Conservation (phyloP, 2,113 vertebrate genomes). For the Lanius collurio region DNA sequence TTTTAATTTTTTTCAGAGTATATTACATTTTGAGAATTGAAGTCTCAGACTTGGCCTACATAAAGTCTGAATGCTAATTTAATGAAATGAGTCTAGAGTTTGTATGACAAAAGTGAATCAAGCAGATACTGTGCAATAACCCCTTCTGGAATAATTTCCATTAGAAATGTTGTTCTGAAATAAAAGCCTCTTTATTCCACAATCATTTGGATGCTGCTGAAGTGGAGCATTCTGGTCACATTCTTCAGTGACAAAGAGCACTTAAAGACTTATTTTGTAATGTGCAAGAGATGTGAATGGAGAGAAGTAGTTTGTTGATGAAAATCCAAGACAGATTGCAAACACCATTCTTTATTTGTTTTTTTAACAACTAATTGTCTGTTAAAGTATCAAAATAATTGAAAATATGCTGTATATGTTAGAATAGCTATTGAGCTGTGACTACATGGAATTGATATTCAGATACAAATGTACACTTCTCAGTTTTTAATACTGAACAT, state of each 20-base stretch:
- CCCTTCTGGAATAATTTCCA: not conserved
- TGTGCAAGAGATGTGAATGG: not conserved
- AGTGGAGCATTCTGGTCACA: not conserved
- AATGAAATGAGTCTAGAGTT: not conserved
- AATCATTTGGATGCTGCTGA: not conserved
- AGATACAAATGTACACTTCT: not conserved
- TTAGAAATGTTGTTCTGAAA: not conserved
- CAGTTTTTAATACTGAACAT: not conserved
- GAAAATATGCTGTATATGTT: not conserved
- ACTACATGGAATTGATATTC: not conserved
- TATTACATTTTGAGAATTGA: not conserved
- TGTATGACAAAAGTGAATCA: not conserved
- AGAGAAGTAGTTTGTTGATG: not conserved
- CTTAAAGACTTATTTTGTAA: not conserved
- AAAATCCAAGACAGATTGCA: not conserved
- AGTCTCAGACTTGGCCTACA: not conserved
- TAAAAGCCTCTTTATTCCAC: not conserved
- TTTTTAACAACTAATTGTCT: not conserved
- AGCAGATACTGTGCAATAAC: not conserved
- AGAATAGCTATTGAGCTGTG: not conserved
- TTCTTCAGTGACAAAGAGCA: not conserved
- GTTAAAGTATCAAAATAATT: not conserved
- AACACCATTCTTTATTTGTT: not conserved
- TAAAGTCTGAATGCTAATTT: not conserved
- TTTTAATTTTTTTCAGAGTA: not conserved